Conservation (phyloP, 2,113 vertebrate species). For the Poeciliopsis prolifica region DNA sequence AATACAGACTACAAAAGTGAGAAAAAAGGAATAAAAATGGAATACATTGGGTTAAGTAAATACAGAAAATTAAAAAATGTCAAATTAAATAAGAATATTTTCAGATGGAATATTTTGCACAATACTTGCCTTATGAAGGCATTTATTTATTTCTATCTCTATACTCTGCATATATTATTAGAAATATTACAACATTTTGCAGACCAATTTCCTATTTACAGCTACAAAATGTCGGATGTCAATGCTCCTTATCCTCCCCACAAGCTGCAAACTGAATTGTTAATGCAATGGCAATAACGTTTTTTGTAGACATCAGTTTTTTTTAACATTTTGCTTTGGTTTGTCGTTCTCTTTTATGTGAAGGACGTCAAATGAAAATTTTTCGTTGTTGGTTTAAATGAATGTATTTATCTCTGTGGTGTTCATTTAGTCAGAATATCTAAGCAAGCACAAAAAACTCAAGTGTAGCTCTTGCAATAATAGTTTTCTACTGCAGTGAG, state of each 20-base stretch:
- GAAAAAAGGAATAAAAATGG: too few species aligned
- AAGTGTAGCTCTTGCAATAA: neutral
- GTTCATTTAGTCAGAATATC: neutral
- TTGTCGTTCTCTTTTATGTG: neutral
- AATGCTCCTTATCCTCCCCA: neutral
- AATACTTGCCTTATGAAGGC: too few species aligned
- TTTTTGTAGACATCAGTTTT: neutral
- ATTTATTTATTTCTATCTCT: neutral
- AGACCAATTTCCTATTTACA: neutral
- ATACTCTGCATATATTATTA: neutral
- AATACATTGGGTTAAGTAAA: too few species aligned
- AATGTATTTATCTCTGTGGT: neutral
- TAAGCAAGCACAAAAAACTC: neutral
- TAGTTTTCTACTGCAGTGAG: neutral
- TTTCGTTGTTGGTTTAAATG: neutral
- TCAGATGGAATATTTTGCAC: too few species aligned
- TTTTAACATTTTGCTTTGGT: neutral
- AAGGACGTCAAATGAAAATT: neutral
- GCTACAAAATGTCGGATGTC: neutral
- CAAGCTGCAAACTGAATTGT: neutral
- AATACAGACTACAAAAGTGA: too few species aligned
- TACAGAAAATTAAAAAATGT: too few species aligned
- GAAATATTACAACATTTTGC: neutral
- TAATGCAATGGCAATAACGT: neutral
- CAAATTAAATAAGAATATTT: too few species aligned